These are phyloP conservation scores for Vulpes ferrilata DNA, from an alignment of 2,113 vertebrate species.

Conservation along the genomic window DNA sequence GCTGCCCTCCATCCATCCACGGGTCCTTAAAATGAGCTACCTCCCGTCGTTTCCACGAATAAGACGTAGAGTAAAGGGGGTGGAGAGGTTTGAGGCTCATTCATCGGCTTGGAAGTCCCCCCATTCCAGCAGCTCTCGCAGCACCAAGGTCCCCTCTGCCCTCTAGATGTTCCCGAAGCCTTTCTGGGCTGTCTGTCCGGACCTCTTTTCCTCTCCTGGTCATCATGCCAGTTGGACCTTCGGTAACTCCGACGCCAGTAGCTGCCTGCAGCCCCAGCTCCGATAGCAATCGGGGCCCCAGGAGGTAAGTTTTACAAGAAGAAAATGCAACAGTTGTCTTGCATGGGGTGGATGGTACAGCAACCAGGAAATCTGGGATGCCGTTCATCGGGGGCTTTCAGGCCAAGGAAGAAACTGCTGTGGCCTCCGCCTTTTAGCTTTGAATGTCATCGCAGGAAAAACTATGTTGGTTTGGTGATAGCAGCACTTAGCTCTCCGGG, in stretches of 20 bases:
- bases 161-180: fast-evolving
- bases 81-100: fast-evolving
- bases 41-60: not conserved
- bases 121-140: not conserved
- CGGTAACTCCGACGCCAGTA: not conserved
- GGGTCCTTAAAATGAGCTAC: not conserved
- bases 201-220: too few species aligned
- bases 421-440: not conserved
- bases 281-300: too few species aligned
- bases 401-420: not conserved
- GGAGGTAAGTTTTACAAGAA: not conserved
- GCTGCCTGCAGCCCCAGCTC: not conserved
- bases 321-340: not conserved
- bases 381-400: not conserved
- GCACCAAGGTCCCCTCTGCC: not conserved
- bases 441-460: fast-evolving
- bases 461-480: not conserved
- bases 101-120: not conserved
- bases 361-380: not conserved
- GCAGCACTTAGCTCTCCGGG: not conserved
- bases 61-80: not conserved
- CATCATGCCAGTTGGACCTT: not conserved
- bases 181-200: not conserved
- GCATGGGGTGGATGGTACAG: not conserved
- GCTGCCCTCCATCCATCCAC: fast-evolving